phyloP scores from a whole-genome alignment of 2,113 vertebrate genomes.

The Phylloscopus trochiloides region DNA sequence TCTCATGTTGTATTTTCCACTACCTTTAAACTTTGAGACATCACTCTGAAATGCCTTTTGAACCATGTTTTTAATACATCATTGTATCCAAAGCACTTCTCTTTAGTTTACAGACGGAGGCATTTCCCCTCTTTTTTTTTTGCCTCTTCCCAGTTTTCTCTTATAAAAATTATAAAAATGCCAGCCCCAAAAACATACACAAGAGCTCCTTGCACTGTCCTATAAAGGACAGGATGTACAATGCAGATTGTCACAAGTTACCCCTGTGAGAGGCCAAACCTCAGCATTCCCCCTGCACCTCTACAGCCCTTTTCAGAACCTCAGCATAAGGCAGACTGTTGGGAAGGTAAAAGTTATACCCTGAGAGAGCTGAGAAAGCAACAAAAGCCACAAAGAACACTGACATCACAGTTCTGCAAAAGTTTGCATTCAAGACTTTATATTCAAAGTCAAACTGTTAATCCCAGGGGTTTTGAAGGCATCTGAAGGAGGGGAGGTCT shows the following conservation, averaged over 20 bases:
- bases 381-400: not conserved
- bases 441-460: not conserved
- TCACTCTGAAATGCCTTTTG: not conserved
- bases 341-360: not conserved
- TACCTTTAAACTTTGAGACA: not conserved
- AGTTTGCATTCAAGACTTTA: not conserved
- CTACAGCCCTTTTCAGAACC: not conserved
- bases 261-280: not conserved
- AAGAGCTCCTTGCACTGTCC: not conserved
- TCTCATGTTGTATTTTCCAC: not conserved
- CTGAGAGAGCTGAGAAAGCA: not conserved
- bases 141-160: not conserved
- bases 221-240: not conserved
- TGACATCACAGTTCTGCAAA: not conserved
- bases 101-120: not conserved
- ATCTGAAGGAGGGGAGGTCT: not conserved
- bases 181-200: not conserved
- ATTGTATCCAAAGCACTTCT: not conserved
- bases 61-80: not conserved
- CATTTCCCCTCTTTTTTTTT: not conserved
- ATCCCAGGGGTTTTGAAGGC: not conserved
- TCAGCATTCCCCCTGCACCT: not conserved
- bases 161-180: not conserved
- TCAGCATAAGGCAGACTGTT: not conserved
- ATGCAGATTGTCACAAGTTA: not conserved